Percentiles rank a stretch among this genome's conserved stretches.
phyloP scores from a whole-genome alignment of 1,140 invertebrate species.

The Theocolax elegans region DNA sequence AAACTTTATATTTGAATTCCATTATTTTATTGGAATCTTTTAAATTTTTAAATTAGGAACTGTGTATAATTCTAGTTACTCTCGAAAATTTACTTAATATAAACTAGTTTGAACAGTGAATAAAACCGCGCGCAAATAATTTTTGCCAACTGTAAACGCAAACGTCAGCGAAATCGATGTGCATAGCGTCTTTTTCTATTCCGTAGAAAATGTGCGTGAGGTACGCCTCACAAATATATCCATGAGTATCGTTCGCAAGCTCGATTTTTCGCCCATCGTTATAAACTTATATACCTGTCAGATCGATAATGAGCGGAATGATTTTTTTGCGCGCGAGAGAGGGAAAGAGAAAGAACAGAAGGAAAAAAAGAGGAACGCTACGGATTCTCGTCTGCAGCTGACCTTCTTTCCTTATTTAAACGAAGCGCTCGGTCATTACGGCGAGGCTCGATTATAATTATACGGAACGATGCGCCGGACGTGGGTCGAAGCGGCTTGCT shows the following conservation, averaged over 20 bases:
- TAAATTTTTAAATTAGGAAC: too few relatives aligned
- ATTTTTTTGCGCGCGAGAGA: conserved; percentile 13
- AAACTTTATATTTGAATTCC: too few relatives aligned
- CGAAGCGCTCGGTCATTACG: neutral
- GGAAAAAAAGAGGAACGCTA: neutral
- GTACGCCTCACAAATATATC: too few relatives aligned
- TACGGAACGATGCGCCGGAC: neutral
- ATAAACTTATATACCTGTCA: neutral
- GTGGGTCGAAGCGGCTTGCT: neutral
- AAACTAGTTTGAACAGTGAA: too few relatives aligned
- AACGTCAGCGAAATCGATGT: too few relatives aligned
- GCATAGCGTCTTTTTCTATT: too few relatives aligned
- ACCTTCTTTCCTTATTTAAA: conserved; percentile 26
- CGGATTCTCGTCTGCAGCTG: conserved; percentile 5
- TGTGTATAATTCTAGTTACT: too few relatives aligned
- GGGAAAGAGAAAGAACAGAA: neutral
- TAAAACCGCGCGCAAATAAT: too few relatives aligned
- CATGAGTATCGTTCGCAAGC: neutral
- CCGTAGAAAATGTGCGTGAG: too few relatives aligned
- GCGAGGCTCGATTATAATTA: conserved; percentile 16
- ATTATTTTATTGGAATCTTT: too few relatives aligned
- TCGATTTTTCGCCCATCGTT: neutral
- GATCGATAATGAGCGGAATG: neutral
- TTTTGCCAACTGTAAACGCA: too few relatives aligned
- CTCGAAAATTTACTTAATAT: too few relatives aligned